Evolutionary conservation across 2,113 vertebrate genomes (phyloP).

Genomic region (human (Homo sapiens)): DNA sequence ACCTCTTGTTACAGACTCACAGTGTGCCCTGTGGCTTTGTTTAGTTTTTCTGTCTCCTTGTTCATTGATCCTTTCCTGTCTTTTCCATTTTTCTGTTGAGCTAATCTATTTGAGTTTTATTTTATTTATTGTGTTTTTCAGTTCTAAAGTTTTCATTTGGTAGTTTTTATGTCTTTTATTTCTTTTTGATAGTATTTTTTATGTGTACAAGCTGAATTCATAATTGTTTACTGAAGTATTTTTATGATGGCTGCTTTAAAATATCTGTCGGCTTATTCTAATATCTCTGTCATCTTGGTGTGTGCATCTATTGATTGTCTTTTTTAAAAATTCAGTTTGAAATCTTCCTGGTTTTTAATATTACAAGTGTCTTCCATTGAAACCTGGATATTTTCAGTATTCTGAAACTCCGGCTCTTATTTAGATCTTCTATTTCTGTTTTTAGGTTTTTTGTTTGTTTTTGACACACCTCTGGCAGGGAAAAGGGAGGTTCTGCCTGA

Average conservation of each 20-base stretch:
- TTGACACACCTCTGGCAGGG: neutral
- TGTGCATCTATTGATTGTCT: neutral
- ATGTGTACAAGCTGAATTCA: neutral
- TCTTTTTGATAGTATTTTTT: neutral
- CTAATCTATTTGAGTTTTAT: neutral
- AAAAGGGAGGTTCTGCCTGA: neutral
- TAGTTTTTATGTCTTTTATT: neutral
- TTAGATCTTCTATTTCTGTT: neutral
- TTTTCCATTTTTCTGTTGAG: neutral
- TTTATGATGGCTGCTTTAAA: neutral
- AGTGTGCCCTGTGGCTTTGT: neutral
- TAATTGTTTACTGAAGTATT: neutral
- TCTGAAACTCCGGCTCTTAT: neutral
- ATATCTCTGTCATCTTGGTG: neutral
- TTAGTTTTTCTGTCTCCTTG: neutral
- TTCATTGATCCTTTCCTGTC: neutral
- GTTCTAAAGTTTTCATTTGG: neutral
- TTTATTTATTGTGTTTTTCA: neutral
- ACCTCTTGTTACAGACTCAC: neutral
- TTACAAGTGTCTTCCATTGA: neutral
- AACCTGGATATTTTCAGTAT: neutral
- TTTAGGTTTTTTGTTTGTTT: neutral
- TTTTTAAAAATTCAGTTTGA: neutral
- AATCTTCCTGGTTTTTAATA: neutral
- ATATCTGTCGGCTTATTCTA: neutral